These are phyloP conservation scores for Microplitis manilae DNA, from an alignment of 2,888 invertebrate genomes.

Conservation along the genomic window DNA sequence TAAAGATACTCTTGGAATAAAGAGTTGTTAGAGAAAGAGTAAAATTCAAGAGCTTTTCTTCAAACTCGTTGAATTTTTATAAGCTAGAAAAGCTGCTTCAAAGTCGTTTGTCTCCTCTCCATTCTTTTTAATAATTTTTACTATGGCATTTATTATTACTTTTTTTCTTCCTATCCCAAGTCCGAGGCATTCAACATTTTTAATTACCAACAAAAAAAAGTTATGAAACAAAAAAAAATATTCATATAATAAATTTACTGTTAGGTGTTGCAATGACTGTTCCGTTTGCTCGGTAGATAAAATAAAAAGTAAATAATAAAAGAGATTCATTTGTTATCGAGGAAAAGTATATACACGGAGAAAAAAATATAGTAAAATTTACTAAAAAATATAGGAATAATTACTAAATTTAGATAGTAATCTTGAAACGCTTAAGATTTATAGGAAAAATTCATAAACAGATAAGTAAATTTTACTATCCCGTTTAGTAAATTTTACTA, in stretches of 20 bases:
- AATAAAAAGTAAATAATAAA: constrained; percentile 1
- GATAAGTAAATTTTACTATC: no score
- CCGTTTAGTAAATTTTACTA: no score
- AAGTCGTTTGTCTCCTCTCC: constrained; percentile 30
- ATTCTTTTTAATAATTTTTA: constrained; percentile 26
- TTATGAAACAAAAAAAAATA: background rate
- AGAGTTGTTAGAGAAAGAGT: constrained; percentile 14
- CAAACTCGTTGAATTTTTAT: constrained; percentile 34
- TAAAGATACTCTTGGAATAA: background rate
- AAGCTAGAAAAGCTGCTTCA: constrained; percentile 31
- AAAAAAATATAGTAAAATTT: no score
- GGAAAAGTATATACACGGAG: background rate
- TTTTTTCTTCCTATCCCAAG: background rate
- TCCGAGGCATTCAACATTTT: background rate
- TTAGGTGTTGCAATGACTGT: background rate
- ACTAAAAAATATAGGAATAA: no score
- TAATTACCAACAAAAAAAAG: background rate
- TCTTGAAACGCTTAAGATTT: no score
- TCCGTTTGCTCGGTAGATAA: background rate
- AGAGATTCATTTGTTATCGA: background rate
- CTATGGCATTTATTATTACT: constrained; percentile 7
- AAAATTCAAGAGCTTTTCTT: constrained; percentile 29
- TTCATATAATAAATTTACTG: background rate
- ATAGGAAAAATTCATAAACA: no score
- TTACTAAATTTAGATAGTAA: no score